These are phyloP conservation scores for Caenorhabditis remanei DNA, from an alignment of 1,140 invertebrate genomes.

Conservation along the genomic window DNA sequence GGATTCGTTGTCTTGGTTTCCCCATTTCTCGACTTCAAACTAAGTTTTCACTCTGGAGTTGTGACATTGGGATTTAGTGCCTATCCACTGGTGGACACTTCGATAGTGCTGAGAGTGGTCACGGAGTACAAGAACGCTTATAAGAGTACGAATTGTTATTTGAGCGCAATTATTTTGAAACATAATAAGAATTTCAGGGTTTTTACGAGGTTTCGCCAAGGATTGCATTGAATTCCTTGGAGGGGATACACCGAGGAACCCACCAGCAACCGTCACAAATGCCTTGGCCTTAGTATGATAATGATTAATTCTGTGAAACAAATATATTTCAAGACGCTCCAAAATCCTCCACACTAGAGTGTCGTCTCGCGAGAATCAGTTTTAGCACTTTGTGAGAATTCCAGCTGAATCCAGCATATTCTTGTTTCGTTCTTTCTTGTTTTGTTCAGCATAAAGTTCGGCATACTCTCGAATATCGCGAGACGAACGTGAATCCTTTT, in stretches of 20 bases:
- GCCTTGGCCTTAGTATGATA: no score
- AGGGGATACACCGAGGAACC: not conserved
- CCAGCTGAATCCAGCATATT: no score
- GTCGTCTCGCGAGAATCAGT: no score
- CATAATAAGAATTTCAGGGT: not conserved
- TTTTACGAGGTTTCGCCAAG: not conserved
- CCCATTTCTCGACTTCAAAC: conserved; percentile 3
- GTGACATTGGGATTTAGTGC: not conserved
- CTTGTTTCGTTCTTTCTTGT: no score
- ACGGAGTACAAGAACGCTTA: not conserved
- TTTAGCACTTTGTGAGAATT: no score
- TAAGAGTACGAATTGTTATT: not conserved
- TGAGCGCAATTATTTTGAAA: not conserved
- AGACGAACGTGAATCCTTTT: no score
- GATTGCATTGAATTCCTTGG: not conserved
- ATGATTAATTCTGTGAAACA: no score
- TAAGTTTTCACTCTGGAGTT: not conserved
- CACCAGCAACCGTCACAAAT: not conserved
- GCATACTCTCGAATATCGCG: no score
- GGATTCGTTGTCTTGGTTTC: not conserved
- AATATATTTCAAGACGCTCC: no score
- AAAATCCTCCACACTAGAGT: no score
- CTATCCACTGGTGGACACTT: not conserved
- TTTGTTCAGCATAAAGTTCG: no score
- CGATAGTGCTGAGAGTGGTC: not conserved